Evolutionary conservation across 2,888 invertebrate species (phyloP), one percentile per base, ranked within the genome.

Genomic region (Prosapia bicincta): DNA sequence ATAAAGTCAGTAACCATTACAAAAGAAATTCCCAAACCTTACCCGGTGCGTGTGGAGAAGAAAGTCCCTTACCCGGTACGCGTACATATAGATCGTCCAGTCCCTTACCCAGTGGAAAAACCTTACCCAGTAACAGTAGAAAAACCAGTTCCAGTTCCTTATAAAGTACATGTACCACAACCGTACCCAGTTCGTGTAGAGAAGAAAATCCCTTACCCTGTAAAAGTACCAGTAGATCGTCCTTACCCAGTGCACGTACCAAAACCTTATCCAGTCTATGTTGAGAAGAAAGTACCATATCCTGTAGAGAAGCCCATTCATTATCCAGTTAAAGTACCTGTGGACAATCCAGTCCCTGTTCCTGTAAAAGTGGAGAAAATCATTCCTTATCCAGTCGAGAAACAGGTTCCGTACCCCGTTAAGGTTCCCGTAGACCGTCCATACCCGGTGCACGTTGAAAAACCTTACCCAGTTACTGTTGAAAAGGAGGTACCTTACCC

Each of bases 281-380:
- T 93, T 0, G 91, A 91, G 81, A 93, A 93, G 83, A 90, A 89
- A 76, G 90, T 93, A 73, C 92, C 92, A 1, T 92, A 92, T 84
- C 77, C 77, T 30, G 79, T 79, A 15, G 80, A 80, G 68, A 78
- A 78, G 32, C 76, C 76, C 67, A 70, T 78, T 65, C 78, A 76
- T 32, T 74, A 74, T 23, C 79, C 79, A 3, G 77, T 78, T 66
- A 73, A 76, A 69, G 77, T 78, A 20, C 76, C 71, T 43, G 76
- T 77, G 23, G 72, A 76, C 20, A 73, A 76, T 6, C 78, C 77
- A 15, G 71, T 72, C 32, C 79, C 79, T n/a, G 76, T 77, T 67
- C 78, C 78, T 74, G 78, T 79, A 10, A 69, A 73, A 30, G 71
- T 78, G 10, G 77, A 73, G 23, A 78, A 75, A 71, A 79, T 72